Base-by-base conservation (phyloP, 1,140 invertebrate species). In the Aphis craccivora region DNA sequence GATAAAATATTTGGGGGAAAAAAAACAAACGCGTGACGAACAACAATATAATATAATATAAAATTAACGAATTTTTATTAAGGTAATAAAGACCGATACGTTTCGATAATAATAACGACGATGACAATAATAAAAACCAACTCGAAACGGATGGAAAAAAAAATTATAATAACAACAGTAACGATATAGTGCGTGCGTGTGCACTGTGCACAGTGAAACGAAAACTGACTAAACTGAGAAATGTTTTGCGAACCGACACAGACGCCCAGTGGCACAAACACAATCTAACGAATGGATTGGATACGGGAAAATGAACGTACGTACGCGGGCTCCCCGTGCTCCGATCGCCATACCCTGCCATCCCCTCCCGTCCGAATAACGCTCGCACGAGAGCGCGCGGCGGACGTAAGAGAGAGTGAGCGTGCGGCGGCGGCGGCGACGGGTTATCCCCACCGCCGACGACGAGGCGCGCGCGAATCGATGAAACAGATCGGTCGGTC, bases 181-280 rank as follows among this genome's bases (percentile, higher is more conserved):
- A 60, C 25, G 14, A 90, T 11, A 40, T 53, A 37, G 87, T 51
- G 45, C 51, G 88, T 55, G 11, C 51, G n/a, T 90, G 35, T 14
- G 51, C 48, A 45, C 48, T 51, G 48, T 18, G 48, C n/a, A 60
- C 51, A 11, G 51, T 90, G 35, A 37, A 90, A 60, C 48, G 88
- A 55, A 90, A 90, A 90, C 88, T 90, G 37, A 40, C 37, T 40
- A 40, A 40, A 40, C 2, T 40, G 88, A 90, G 51, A 90, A 89
- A 90, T 60, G 14, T 25, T 60, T 53, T 60, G 35, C 88, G 23
- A 22, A 92, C 25, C 35, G n/a, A 84, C 43, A 45, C 91, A 2
- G n/a, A 83, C 91, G 91, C 76, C 76, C 91, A 84, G 67, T 92
- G 91, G 91, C 91, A 92, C 91, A 92, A 92, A 92, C 91, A 92